phyloP scores from a whole-genome alignment of 2,113 vertebrate genomes.

The Daboia siamensis region DNA sequence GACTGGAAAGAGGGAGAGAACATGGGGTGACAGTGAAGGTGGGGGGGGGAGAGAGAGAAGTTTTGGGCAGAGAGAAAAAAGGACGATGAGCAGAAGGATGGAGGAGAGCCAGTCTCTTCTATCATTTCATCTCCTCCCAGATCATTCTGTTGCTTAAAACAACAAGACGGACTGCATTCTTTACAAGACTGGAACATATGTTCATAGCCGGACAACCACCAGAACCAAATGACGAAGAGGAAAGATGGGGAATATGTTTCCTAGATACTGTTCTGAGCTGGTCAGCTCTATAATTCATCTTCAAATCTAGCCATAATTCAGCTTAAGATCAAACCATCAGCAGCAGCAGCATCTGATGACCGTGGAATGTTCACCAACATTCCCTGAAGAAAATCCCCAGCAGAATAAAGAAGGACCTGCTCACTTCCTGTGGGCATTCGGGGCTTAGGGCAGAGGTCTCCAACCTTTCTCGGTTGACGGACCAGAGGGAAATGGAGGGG shows the following conservation, averaged over 20 bases:
- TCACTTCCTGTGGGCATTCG: background rate
- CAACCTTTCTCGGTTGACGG: too few relatives aligned
- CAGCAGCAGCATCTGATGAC: background rate
- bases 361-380: background rate
- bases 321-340: background rate
- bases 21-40: background rate
- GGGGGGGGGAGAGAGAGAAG: background rate
- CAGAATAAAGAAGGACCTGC: background rate
- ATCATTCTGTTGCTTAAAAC: background rate
- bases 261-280: background rate
- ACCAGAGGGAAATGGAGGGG: too few relatives aligned
- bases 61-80: background rate
- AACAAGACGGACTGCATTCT: background rate
- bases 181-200: background rate
- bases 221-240: background rate
- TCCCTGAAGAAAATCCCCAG: background rate
- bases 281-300: background rate
- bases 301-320: background rate
- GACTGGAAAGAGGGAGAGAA: background rate
- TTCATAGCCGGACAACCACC: background rate
- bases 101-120: background rate
- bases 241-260: background rate
- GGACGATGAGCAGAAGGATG: background rate
- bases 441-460: background rate
- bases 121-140: background rate